Percentiles rank a stretch among this genome's conserved stretches.
Evolutionary conservation across 2,113 vertebrate species (phyloP).

Genomic region (Plecturocebus donacophilus): DNA sequence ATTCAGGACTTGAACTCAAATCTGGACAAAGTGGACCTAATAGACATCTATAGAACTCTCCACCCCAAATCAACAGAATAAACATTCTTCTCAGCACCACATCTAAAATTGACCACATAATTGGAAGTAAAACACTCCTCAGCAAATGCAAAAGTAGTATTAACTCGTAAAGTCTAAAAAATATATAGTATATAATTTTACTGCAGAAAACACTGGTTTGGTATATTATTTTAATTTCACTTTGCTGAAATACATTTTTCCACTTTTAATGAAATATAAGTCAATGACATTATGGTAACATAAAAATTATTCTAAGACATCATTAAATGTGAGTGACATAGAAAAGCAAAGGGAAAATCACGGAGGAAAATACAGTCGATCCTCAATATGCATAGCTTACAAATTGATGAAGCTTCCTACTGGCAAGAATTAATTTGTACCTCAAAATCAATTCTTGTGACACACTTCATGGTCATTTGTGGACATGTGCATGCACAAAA

Average conservation of each 20-base stretch:
- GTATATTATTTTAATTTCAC: background rate
- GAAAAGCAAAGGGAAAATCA: background rate
- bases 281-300: background rate
- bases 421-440: background rate
- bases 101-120: too few relatives aligned
- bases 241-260: background rate
- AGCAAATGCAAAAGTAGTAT: background rate
- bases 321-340: background rate
- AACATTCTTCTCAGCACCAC: too few relatives aligned
- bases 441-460: background rate
- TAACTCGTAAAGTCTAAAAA: slow-evolving; percentile 19
- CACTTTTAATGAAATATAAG: background rate
- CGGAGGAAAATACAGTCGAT: background rate
- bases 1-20: too few relatives aligned
- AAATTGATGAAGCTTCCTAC: background rate
- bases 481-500: background rate
- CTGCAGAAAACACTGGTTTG: background rate
- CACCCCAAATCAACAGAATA: too few relatives aligned
- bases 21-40: too few relatives aligned
- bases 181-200: background rate
- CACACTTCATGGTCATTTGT: background rate
- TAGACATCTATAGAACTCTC: too few relatives aligned
- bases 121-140: too few relatives aligned
- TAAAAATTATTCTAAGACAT: background rate
- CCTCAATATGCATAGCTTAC: background rate